phyloP scores from a whole-genome alignment of 2,113 vertebrate species.

The Pygathrix nemaeus region DNA sequence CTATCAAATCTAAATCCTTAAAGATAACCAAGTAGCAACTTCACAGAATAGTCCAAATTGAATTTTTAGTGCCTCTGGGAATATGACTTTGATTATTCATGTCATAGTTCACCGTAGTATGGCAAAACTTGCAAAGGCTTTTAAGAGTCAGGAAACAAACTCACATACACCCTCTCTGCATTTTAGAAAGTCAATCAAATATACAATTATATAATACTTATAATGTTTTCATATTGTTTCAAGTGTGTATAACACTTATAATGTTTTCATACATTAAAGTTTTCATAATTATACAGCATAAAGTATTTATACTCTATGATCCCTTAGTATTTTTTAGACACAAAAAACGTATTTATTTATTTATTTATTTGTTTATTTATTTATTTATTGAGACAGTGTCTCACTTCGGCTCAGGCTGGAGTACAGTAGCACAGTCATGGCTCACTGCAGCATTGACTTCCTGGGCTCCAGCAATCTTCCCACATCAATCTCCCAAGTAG shows the following conservation, averaged over 20 bases:
- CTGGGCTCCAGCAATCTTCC: no score
- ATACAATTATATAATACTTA: background rate
- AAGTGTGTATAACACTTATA: background rate
- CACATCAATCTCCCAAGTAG: no score
- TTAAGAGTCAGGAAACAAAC: constrained; percentile 47
- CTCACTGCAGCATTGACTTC: no score
- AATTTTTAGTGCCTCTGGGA: constrained; percentile 40
- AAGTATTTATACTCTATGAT: background rate
- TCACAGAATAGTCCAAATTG: constrained; percentile 31
- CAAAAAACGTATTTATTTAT: background rate
- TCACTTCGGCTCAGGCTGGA: no score
- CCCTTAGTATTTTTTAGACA: background rate
- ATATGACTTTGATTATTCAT: constrained; percentile 50
- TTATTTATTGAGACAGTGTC: no score
- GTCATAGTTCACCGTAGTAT: background rate
- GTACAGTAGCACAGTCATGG: no score
- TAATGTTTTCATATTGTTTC: background rate
- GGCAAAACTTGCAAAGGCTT: constrained; percentile 32
- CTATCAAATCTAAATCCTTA: constrained; percentile 10
- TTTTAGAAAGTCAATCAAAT: constrained; percentile 19
- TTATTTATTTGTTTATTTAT: no score
- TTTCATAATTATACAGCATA: background rate
- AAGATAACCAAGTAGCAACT: constrained; percentile 35
- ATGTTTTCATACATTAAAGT: background rate
- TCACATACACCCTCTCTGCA: background rate